Evolutionary conservation across 2,113 vertebrate species (phyloP), one percentile per base, ranked within the genome.

Genomic region (Bolborhynchus lineola): DNA sequence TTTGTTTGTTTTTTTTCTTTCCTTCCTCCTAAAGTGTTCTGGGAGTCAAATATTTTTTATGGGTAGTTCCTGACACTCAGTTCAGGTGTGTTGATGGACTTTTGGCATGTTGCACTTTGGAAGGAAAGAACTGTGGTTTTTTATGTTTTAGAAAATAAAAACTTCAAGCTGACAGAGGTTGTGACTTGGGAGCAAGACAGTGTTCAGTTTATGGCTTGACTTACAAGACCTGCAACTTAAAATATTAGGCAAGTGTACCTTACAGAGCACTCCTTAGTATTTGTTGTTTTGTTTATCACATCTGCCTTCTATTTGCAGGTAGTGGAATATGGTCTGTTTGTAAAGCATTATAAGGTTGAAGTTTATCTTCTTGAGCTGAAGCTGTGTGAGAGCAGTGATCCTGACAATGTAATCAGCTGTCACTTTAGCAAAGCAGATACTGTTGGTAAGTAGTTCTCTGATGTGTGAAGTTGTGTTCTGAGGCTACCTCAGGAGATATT

Each of bases 341-440:
- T 99, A 74, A 99, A 99, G 97, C 99, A 99, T 96, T 99, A 98
- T 94, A 99, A 99, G 92, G 99, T 99, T 52, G 99, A 99, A 92
- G 99, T 99, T 69, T 99, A 99, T 97, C 98, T 99, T 91, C 96
- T 99, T 70, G 99, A 99, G 95, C 97, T 99, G 92, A 99, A 99
- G 96, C 96, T 99, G 77, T 99, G 99, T 31, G 98, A 99, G 93
- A 99, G 99, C 95, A 98, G 98, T 3, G 98, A 99, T 96, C 98
- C 99, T 62, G 98, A 98, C 67, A 99, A 98, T 35, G 95, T 99
- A 39, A 86, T 99, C 72, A 99, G 98, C 24, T 98, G 99, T 44
- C 99, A 99, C 97, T 99, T 99, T 86, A 99, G 99, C 97, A 99
- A 99, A 98, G 99, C 98, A 64, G 99, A 99, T 83, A 99, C 99